Percentiles rank a stretch among this genome's conserved stretches.
These are phyloP conservation scores for Tortricodes alternella DNA, from an alignment of 2,888 invertebrate species.

Conservation along the genomic window DNA sequence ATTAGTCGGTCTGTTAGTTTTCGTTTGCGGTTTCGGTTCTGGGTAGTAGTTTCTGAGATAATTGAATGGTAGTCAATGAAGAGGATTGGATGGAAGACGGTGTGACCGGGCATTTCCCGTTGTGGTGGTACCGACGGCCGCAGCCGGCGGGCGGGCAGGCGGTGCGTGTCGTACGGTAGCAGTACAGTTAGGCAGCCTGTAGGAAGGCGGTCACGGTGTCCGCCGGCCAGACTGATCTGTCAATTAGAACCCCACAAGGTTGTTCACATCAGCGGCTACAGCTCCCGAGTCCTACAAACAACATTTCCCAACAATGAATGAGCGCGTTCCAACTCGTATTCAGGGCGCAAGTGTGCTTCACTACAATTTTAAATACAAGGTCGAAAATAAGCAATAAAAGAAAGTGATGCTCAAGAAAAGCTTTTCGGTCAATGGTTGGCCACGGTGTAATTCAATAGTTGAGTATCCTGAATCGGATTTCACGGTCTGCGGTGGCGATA, in stretches of 20 bases:
- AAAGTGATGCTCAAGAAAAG: constrained; percentile 39
- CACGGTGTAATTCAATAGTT: constrained; percentile 55
- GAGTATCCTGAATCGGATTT: constrained; percentile 52
- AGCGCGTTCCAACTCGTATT: constrained; percentile 31
- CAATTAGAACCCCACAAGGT: constrained; percentile 70
- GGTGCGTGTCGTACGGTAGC: constrained; percentile 65
- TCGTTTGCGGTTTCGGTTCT: constrained; percentile 52
- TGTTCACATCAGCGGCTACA: constrained; percentile 65
- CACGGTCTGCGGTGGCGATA: constrained; percentile 51
- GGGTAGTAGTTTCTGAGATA: constrained; percentile 57
- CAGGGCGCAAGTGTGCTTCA: constrained; percentile 26
- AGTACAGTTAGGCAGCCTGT: constrained; percentile 68
- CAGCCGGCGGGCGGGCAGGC: constrained; percentile 42
- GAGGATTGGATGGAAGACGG: constrained; percentile 46
- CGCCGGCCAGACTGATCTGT: constrained; percentile 63
- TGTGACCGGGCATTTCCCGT: constrained; percentile 61
- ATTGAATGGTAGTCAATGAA: constrained; percentile 53
- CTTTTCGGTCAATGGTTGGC: constrained; percentile 40
- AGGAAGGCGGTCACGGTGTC: constrained; percentile 65
- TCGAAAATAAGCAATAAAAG: constrained; percentile 45
- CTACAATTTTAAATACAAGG: constrained; percentile 41
- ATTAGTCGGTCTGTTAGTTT: constrained; percentile 44
- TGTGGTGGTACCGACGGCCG: constrained; percentile 56
- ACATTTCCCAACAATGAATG: constrained; percentile 39
- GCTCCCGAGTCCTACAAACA: constrained; percentile 49